Conservation (phyloP, 2,888 invertebrate species). For the Mesorhabditis spiculigera region DNA sequence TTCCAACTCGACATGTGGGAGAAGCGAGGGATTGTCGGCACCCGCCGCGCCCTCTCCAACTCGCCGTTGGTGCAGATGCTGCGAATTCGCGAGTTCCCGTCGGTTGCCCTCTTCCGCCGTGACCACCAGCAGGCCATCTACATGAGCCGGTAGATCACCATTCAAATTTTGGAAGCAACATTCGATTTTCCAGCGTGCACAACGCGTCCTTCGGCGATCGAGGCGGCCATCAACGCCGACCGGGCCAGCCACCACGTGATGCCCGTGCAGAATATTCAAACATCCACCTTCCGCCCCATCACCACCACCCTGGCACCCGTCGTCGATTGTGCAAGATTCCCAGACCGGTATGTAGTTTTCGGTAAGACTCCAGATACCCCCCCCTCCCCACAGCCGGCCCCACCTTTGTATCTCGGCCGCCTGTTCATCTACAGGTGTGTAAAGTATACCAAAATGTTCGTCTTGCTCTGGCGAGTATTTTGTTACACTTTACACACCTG, state of each 20-base stretch:
- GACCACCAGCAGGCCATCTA: slow-evolving; percentile 56
- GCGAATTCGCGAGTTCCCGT: slow-evolving; percentile 43
- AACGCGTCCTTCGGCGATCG: slow-evolving; percentile 34
- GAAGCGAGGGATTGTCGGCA: slow-evolving; percentile 40
- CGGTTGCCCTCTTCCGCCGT: slow-evolving; percentile 52
- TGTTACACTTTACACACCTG: no score
- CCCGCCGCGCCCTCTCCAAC: slow-evolving; percentile 44
- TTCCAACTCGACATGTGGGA: slow-evolving; percentile 50
- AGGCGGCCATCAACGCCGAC: slow-evolving; percentile 26
- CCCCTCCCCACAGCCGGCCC: no score
- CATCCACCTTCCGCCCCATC: slow-evolving; percentile 34
- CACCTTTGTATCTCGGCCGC: no score
- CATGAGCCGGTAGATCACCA: slow-evolving; percentile 42
- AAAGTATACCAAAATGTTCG: no score
- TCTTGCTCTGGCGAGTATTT: no score
- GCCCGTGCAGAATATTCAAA: slow-evolving; percentile 18
- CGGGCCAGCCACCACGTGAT: slow-evolving; percentile 14
- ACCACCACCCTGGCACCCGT: slow-evolving; percentile 37
- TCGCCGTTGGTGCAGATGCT: slow-evolving; percentile 52
- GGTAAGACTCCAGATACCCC: background rate
- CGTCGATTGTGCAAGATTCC: slow-evolving; percentile 46
- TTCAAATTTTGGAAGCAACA: background rate
- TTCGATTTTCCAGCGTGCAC: slow-evolving; percentile 15
- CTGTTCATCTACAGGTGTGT: no score
- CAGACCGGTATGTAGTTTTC: slow-evolving; percentile 33